Percentiles rank a stretch among this genome's conserved stretches.
Evolutionary conservation across 2,888 invertebrate species (phyloP).

Genomic region (Nemotelus nigrinus): DNA sequence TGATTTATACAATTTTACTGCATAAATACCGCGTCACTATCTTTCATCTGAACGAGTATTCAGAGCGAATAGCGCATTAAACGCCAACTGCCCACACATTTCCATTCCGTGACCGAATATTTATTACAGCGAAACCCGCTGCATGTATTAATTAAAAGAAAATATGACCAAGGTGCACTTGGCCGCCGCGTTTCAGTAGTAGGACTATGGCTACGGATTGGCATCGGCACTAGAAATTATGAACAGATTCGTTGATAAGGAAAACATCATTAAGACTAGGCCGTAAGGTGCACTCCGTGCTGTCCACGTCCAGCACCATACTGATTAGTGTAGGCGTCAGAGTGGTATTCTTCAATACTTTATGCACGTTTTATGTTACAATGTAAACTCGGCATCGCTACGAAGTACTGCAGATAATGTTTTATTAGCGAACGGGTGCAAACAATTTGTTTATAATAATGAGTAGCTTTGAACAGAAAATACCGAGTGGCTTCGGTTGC

Average conservation of each 20-base stretch:
- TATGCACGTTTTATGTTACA: constrained; percentile 37
- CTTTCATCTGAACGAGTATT: too few species aligned
- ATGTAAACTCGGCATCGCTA: constrained; percentile 11
- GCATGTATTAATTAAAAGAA: constrained; percentile 42
- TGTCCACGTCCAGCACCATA: background rate
- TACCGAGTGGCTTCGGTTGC: too few species aligned
- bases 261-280: constrained; percentile 34
- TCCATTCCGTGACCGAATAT: constrained; percentile 38
- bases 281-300: constrained; percentile 9
- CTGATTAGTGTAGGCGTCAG: constrained; percentile 35
- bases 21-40: too few species aligned
- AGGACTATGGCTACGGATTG: constrained; percentile 13
- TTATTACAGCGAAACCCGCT: constrained; percentile 33
- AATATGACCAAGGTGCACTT: constrained; percentile 42
- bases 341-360: constrained; percentile 25
- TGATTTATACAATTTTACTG: too few species aligned
- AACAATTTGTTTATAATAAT: constrained; percentile 28
- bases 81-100: constrained; percentile 27
- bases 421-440: constrained; percentile 31
- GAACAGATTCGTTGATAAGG: constrained; percentile 43
- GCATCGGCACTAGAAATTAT: constrained; percentile 31
- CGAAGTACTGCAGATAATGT: background rate
- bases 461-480: too few species aligned
- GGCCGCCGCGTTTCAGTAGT: constrained; percentile 36
- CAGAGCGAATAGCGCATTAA: too few species aligned